Percentiles rank a stretch among this genome's conserved stretches.
Evolutionary conservation across 92 coral and sea anemone species (phyloP).

Genomic region (Diadumene lineata): DNA sequence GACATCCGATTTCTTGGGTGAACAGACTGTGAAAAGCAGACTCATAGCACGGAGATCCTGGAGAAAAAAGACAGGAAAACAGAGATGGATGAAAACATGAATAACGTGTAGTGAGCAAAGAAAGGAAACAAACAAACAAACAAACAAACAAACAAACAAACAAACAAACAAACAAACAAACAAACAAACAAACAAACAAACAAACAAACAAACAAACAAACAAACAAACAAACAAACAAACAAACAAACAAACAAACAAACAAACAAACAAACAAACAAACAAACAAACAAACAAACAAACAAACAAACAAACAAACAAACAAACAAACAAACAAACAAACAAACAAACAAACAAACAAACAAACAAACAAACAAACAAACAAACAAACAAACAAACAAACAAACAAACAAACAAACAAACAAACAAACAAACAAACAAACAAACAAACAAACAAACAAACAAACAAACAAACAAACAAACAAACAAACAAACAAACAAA

Average conservation of each 20-base stretch:
- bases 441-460: not conserved
- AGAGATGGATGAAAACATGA: not conserved
- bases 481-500: no score
- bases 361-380: no score
- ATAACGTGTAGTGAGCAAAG: no score
- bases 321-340: no score
- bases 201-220: no score
- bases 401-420: not conserved
- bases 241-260: not conserved
- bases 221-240: no score
- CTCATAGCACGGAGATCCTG: conserved; percentile 85
- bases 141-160: not conserved
- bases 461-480: no score
- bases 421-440: no score
- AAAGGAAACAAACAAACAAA: not conserved
- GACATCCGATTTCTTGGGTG: conserved; percentile 81
- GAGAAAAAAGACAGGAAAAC: not conserved
- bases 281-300: not conserved
- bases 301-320: no score
- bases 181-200: not conserved
- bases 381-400: not conserved
- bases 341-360: not conserved
- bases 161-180: no score
- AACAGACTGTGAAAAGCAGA: conserved; percentile 68
- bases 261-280: no score